Percentiles rank a stretch among this genome's conserved stretches.
Conservation (phyloP, 2,888 invertebrate species). For the Cremastinae sp. region DNA sequence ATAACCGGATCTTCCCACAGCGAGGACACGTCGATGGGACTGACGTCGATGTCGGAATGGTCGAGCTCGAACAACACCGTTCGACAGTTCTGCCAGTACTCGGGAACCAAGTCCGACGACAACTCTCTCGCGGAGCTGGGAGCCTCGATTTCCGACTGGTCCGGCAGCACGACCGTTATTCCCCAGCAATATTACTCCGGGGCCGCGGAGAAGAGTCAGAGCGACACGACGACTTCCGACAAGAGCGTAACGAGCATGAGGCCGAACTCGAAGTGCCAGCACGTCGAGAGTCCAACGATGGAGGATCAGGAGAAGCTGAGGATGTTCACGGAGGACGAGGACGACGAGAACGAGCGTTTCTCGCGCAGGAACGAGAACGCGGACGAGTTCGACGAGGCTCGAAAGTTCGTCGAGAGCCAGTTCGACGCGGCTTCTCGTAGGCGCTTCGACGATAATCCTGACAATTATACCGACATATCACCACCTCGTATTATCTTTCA, state of each 20-base stretch:
- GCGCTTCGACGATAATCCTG: conserved; percentile 65
- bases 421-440: conserved; percentile 69
- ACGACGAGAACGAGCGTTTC: conserved; percentile 2
- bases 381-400: conserved; percentile 73
- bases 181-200: conserved; percentile 81
- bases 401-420: conserved; percentile 76
- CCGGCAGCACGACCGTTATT: conserved; percentile 88
- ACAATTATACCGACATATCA: conserved; percentile 70
- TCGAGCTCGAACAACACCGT: conserved; percentile 93
- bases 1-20: conserved; percentile 90
- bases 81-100: conserved; percentile 85
- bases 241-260: conserved; percentile 77
- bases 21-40: conserved; percentile 92
- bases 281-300: conserved; percentile 62
- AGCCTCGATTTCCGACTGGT: conserved; percentile 92
- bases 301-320: neutral
- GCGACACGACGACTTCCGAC: conserved; percentile 78
- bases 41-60: conserved; percentile 94
- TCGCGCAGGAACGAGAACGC: conserved; percentile 27
- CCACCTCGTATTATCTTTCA: conserved; percentile 74
- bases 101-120: conserved; percentile 90
- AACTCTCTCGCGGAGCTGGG: conserved; percentile 88
- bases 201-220: conserved; percentile 76
- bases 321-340: conserved; percentile 8
- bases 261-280: conserved; percentile 76